phyloP scores from a whole-genome alignment of 2,888 invertebrate genomes.

The Philereme vetulata region DNA sequence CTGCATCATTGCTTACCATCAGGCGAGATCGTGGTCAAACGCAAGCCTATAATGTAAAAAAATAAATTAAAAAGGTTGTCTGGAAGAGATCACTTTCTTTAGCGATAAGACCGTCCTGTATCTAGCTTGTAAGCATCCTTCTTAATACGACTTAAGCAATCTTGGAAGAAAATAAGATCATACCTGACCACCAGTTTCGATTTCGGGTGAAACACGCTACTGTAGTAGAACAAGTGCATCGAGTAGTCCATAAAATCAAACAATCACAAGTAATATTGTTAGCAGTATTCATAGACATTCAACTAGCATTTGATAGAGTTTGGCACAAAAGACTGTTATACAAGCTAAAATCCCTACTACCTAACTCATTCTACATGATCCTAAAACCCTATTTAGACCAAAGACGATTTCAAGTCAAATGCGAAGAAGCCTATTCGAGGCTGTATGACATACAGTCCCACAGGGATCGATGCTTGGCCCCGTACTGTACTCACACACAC shows the following conservation, averaged over 20 bases:
- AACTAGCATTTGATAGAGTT: neutral
- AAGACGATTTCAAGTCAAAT: conserved; percentile 8
- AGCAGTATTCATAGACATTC: conserved; percentile 22
- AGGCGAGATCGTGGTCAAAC: no score
- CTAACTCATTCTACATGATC: conserved; percentile 4
- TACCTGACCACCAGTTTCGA: conserved; percentile 3
- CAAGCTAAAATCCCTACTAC: conserved; percentile 2
- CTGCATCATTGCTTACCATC: no score
- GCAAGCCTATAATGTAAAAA: no score
- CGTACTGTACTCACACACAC: neutral
- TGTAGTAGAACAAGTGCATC: conserved; percentile 25
- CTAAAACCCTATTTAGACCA: conserved; percentile 1
- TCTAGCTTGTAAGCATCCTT: no score
- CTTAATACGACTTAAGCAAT: no score
- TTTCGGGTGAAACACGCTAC: conserved; percentile 8
- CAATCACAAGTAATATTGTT: no score
- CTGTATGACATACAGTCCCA: conserved; percentile 1
- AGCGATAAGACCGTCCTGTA: no score
- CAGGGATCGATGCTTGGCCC: conserved; percentile 6
- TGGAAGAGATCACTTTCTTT: no score
- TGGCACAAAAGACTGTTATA: conserved; percentile 6
- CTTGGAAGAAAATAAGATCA: neutral
- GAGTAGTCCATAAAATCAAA: conserved; percentile 25
- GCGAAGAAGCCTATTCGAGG: no score
- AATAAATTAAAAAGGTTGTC: no score